A percentile compares a stretch with the other conserved stretches of the same genome.
These are phyloP conservation scores for Polypedilum pembai DNA, from an alignment of 1,140 invertebrate genomes.

Conservation along the genomic window DNA sequence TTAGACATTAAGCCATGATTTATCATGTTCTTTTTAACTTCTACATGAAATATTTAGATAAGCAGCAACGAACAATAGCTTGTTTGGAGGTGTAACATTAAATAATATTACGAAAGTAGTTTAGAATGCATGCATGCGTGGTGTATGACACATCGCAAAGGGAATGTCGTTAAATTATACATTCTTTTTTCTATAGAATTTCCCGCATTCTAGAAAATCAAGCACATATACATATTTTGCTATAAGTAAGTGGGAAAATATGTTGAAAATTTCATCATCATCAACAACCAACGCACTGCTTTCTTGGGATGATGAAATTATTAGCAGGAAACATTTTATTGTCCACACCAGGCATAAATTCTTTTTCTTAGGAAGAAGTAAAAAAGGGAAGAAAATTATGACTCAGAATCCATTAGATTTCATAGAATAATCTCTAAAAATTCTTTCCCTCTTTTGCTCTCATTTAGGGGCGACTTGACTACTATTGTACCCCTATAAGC, in stretches of 20 bases:
- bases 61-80: too few species aligned
- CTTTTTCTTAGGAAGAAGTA: neutral
- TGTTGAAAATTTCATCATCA: slow-evolving; percentile 15
- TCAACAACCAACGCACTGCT: neutral
- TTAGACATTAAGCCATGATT: slow-evolving; percentile 11
- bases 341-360: neutral
- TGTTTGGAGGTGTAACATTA: neutral
- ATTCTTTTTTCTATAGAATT: slow-evolving; percentile 14
- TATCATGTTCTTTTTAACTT: neutral
- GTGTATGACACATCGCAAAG: slow-evolving; percentile 16
- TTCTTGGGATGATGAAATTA: slow-evolving; percentile 20
- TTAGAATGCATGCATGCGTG: neutral
- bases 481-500: neutral
- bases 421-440: neutral
- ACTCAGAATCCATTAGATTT: slow-evolving; percentile 13
- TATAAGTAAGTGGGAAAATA: slow-evolving; percentile 7
- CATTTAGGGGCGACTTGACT: neutral
- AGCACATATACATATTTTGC: neutral
- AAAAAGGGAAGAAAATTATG: slow-evolving; percentile 5
- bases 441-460: neutral
- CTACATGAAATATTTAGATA: too few species aligned
- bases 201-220: neutral
- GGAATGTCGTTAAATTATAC: slow-evolving; percentile 17
- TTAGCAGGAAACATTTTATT: slow-evolving; percentile 24
- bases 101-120: neutral